A percentile compares a stretch with the other conserved stretches of the same genome.
phyloP scores from a whole-genome alignment of 2,797 vertebrate genomes.

The Acrossocheilus fasciatus region DNA sequence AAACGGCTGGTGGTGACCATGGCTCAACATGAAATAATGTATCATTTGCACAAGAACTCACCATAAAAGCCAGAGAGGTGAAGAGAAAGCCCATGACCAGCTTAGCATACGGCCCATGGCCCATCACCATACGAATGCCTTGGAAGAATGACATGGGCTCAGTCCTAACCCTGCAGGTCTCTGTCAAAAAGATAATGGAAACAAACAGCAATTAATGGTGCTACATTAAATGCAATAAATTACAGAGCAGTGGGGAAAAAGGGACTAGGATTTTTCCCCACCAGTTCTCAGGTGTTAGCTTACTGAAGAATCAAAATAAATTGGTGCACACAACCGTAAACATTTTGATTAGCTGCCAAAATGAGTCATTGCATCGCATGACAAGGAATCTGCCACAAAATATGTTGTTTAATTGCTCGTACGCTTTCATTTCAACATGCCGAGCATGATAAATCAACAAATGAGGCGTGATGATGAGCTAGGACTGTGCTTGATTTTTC shows the following conservation, averaged over 20 bases:
- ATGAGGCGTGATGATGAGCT: neutral
- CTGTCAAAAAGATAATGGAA: slow-evolving; percentile 68
- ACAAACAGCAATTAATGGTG: neutral
- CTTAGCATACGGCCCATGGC: slow-evolving; percentile 87
- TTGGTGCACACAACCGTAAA: neutral
- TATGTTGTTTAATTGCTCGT: neutral
- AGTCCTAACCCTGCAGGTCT: slow-evolving; percentile 70
- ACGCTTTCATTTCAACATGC: neutral
- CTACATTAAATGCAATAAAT: neutral
- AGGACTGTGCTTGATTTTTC: neutral
- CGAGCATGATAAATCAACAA: neutral
- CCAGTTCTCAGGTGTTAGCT: neutral
- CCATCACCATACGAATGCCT: slow-evolving; percentile 89
- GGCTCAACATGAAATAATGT: neutral
- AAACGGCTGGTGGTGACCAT: neutral
- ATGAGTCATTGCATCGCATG: neutral
- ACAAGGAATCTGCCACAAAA: neutral
- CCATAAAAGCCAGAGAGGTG: slow-evolving; percentile 95
- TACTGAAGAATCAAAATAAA: neutral
- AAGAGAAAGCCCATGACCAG: slow-evolving; percentile 94
- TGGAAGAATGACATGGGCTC: slow-evolving; percentile 83
- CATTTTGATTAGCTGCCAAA: neutral
- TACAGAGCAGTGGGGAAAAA: neutral
- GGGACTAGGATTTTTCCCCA: neutral
- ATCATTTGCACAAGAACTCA: slow-evolving; percentile 67